These are phyloP conservation scores for Adela reaumurella DNA, from an alignment of 2,888 invertebrate species.

Conservation along the genomic window DNA sequence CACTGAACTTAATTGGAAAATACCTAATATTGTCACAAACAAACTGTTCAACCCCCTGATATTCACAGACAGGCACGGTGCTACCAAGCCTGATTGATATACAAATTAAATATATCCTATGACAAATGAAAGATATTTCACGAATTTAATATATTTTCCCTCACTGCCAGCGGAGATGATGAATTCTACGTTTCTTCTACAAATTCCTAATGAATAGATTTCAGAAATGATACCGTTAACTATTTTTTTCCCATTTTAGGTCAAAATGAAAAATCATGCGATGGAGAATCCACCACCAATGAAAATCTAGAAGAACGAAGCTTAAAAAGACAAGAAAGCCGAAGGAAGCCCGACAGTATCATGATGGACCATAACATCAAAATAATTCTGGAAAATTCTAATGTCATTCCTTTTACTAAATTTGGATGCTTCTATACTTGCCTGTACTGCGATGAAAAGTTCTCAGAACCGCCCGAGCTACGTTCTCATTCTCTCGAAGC, in stretches of 20 bases:
- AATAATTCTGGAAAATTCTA: background rate
- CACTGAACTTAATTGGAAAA: too few species aligned
- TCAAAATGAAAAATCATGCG: background rate
- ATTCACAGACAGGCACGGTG: too few species aligned
- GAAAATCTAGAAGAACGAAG: background rate
- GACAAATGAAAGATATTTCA: too few species aligned
- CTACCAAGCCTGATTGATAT: too few species aligned
- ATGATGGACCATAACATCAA: background rate
- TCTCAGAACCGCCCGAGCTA: background rate
- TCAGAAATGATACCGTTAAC: background rate
- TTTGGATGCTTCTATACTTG: background rate
- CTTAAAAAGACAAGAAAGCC: background rate
- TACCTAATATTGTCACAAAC: too few species aligned
- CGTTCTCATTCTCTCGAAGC: background rate
- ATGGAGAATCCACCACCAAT: background rate
- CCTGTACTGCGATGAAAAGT: background rate
- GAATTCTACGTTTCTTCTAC: too few species aligned
- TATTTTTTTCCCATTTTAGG: background rate
- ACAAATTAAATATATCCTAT: too few species aligned
- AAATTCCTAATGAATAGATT: too few species aligned
- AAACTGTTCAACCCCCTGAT: too few species aligned
- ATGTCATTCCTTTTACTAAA: background rate
- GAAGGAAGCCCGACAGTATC: background rate
- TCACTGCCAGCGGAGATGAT: too few species aligned
- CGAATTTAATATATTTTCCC: too few species aligned